Base-by-base conservation (phyloP, 2,113 vertebrate species). In the Atrichornis clamosus region DNA sequence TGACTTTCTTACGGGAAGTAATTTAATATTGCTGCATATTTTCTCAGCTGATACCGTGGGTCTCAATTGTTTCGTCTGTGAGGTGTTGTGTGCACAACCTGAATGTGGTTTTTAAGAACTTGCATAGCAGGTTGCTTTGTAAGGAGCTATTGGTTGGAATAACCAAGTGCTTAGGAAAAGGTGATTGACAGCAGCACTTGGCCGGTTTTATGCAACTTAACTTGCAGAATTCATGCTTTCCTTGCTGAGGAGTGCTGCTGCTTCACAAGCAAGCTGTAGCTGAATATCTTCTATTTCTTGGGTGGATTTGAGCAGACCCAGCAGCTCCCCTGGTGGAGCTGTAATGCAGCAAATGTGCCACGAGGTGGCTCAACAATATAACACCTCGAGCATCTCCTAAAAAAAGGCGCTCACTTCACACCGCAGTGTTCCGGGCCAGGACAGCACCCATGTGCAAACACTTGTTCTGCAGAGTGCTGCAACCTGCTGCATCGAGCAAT, bases 291-390 rank as follows among this genome's bases (percentile, higher is more conserved):
- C 2, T 0, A 7, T 20, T 73, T 12, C 49, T 39, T 14, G 41
- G n/a, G 10, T 2, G 65, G 44, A 2, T 86, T 84, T 22, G 74
- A 41, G 10, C 37, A 49, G 67, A 46, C 4, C 4, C 26, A 2
- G 53, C 24, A 13, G 19, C 37, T 49, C 14, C 27, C 3, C 15
- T 2, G 26, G 30, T 15, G 63, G 24, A 4, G 5, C 69, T 96
- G 98, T 26, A 97, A 6, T 97, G 64, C 55, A 22, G 26, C 14
- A 44, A 47, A 9, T 0, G 15, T 33, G 77, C 98, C 98, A 88
- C 96, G 46, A 97, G 98, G 75, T 95, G 98, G 97, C 98, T 88
- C 97, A 97, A 6, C 59, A 39, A 77, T 77, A 33, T 49, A 89
- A 69, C 62, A 3, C 72, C 86, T 84, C 35, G 3, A 17, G 53